Evolutionary conservation across 1,140 invertebrate genomes (phyloP).

Genomic region (Ceratina japonica): DNA sequence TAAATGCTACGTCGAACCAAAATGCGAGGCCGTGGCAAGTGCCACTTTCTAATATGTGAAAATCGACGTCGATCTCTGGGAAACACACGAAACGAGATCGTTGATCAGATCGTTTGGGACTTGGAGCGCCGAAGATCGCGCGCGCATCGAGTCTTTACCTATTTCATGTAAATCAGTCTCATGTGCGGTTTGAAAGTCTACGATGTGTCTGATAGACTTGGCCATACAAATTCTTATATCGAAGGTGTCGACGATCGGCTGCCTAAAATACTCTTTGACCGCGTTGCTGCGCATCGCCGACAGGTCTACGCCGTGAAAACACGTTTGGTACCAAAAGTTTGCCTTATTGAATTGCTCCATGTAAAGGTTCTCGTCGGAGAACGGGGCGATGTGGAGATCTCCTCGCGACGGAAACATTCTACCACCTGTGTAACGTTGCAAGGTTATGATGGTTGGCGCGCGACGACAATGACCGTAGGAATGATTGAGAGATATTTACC

Average conservation of each 20-base stretch:
- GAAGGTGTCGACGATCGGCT: slow-evolving; percentile 99
- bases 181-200: slow-evolving; percentile 95
- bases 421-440: slow-evolving; percentile 66
- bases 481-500: slow-evolving; percentile 77
- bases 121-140: neutral
- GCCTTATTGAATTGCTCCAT: slow-evolving; percentile 99
- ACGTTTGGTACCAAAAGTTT: slow-evolving; percentile 99
- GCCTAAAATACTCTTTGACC: slow-evolving; percentile 98
- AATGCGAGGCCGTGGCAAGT: slow-evolving; percentile 98
- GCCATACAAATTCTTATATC: slow-evolving; percentile 98
- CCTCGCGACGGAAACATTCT: slow-evolving; percentile 98
- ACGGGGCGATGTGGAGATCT: slow-evolving; percentile 98
- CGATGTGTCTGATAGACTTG: slow-evolving; percentile 95
- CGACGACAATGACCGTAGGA: neutral
- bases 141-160: slow-evolving; percentile 75
- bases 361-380: slow-evolving; percentile 98
- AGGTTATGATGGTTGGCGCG: neutral
- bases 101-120: neutral
- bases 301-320: slow-evolving; percentile 98
- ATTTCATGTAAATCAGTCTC: slow-evolving; percentile 98
- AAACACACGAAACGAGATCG: slow-evolving; percentile 24
- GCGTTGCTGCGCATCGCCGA: slow-evolving; percentile 94
- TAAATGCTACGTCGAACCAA: slow-evolving; percentile 99
- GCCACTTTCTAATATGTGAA: slow-evolving; percentile 94
- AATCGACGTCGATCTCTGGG: slow-evolving; percentile 95